These are phyloP conservation scores for Tridacna crocea DNA, from an alignment of 2,888 invertebrate species.

Conservation along the genomic window DNA sequence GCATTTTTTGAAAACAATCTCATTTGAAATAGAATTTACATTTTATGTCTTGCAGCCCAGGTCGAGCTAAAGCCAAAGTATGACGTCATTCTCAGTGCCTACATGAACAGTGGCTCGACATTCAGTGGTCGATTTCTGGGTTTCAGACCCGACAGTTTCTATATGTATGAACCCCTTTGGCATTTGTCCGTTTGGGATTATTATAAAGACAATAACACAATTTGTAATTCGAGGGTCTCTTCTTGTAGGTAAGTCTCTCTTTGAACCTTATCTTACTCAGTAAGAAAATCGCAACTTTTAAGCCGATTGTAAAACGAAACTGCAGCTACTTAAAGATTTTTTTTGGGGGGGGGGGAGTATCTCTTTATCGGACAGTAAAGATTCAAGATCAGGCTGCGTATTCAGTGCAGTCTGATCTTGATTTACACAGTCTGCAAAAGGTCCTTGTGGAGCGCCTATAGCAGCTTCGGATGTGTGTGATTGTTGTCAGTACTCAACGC, in stretches of 20 bases:
- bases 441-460: too few relatives aligned
- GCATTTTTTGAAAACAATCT: too few relatives aligned
- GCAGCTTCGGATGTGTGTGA: too few relatives aligned
- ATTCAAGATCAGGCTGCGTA: background rate
- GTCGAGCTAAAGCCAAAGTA: conserved; percentile 7
- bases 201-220: conserved; percentile 28
- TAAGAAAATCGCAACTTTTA: too few relatives aligned
- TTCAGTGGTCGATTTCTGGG: conserved; percentile 57
- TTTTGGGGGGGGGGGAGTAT: too few relatives aligned
- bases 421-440: too few relatives aligned
- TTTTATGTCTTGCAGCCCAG: background rate
- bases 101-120: conserved; percentile 62
- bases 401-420: background rate
- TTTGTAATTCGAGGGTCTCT: conserved; percentile 39
- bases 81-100: conserved; percentile 35
- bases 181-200: conserved; percentile 52
- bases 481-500: too few relatives aligned
- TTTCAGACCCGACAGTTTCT: conserved; percentile 49
- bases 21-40: too few relatives aligned
- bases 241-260: conserved; percentile 37
- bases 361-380: background rate
- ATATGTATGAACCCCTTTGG: conserved; percentile 60
- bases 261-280: too few relatives aligned
- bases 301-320: background rate
- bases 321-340: background rate